These are phyloP conservation scores for Ranitomeya variabilis DNA, from an alignment of 2,113 vertebrate species.

Conservation along the genomic window DNA sequence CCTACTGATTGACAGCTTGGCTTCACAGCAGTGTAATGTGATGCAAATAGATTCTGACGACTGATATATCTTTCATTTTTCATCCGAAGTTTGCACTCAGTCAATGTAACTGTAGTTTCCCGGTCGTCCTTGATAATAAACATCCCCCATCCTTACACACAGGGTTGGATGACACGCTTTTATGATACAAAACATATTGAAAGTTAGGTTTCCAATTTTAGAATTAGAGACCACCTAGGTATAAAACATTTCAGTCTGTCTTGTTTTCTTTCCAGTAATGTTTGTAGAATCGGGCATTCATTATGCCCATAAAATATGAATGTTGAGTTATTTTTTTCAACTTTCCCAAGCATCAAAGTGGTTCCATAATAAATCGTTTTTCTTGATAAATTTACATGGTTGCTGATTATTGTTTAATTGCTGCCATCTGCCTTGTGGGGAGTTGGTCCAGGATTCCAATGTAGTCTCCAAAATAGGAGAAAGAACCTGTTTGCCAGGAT, in stretches of 20 bases:
- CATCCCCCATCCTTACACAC: not conserved
- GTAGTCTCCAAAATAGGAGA: not conserved
- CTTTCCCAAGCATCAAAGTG: not conserved
- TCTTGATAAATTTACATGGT: not conserved
- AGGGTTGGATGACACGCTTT: not conserved
- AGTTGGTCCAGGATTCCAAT: not conserved
- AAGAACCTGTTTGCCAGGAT: not conserved
- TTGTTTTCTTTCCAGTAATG: not conserved
- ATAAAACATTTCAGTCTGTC: not conserved
- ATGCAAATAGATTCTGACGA: conserved; percentile 25
- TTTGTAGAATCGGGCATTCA: not conserved
- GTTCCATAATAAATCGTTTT: not conserved
- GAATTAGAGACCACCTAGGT: not conserved
- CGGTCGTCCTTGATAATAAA: not conserved
- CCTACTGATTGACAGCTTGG: conserved; percentile 10
- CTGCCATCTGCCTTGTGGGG: not conserved
- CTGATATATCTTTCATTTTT: conserved; percentile 2
- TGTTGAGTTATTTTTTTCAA: not conserved
- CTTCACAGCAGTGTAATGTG: not conserved
- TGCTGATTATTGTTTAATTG: not conserved
- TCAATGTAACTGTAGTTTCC: not conserved
- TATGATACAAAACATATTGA: conserved; percentile 8
- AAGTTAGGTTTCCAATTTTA: not conserved
- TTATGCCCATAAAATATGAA: not conserved
- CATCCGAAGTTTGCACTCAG: not conserved